Base-by-base conservation (phyloP, 2,113 vertebrate genomes). In the Apaloderma vittatum region DNA sequence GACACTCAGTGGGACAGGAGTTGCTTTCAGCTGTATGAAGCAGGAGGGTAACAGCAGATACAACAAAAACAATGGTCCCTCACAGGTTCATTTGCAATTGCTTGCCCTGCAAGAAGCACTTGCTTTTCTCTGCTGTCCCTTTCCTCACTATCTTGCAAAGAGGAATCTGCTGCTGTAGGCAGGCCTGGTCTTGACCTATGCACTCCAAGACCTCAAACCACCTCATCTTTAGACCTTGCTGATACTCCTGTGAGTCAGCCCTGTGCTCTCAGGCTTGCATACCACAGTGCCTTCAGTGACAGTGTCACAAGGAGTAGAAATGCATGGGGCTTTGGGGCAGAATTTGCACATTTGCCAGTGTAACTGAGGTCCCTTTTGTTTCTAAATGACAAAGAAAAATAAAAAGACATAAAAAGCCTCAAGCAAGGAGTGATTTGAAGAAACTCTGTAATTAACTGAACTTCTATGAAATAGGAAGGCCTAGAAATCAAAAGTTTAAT, bases 401-500 rank as follows among this genome's bases (percentile, higher is more conserved):
- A 10, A 66, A 80, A 88, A 89, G n/a, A n/a, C 77, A 86, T 71
- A 83, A 88, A 90, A 83, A 48, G 68, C 91, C 80, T 68, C 9
- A 5, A 93, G 94, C 63, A 67, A 91, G 37, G 1, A 11, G 78
- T 49, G 65, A 91, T 32, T 93, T 40, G 62, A 67, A 90, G 65
- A 76, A 93, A 54, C 55, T 90, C 71, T 57, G 0, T 83, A 86
- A 94, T 94, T 73, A 96, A n/a, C 57, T 36, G 66, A 93, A 68
- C 65, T 93, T 75, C 49, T 62, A 2, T 61, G 62, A 78, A 95
- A 75, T 66, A 57, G 49, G 61, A 67, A 84, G 52, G 86, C 61
- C 67, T 72, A 89, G 76, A 93, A 95, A 57, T 5, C 76, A 75
- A 65, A 88, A 57, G 86, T 68, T 74, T 30, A 51, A 84, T 94